Conservation (phyloP, 2,797 vertebrate species). For the Diplodus sargus region DNA sequence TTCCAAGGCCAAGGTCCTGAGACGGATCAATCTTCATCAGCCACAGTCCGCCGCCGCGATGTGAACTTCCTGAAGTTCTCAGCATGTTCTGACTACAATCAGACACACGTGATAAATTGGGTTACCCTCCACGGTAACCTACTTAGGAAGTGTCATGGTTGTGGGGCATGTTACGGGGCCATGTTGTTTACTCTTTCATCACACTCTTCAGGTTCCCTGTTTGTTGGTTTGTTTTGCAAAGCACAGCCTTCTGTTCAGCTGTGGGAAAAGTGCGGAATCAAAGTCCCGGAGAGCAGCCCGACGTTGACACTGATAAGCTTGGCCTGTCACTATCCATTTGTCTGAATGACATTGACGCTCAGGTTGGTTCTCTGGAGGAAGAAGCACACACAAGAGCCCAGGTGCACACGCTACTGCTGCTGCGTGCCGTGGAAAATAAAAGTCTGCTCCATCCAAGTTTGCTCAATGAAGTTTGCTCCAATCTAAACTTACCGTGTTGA, state of each 20-base stretch:
- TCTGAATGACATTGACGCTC: conserved; percentile 82
- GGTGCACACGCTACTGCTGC: conserved; percentile 60
- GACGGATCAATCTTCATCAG: conserved; percentile 56
- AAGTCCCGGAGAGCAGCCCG: conserved; percentile 76
- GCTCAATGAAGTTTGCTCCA: conserved; percentile 57
- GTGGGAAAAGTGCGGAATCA: conserved; percentile 81
- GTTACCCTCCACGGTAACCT: conserved; percentile 82
- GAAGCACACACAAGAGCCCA: conserved; percentile 38
- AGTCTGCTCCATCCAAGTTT: conserved; percentile 49
- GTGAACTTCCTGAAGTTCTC: conserved; percentile 64
- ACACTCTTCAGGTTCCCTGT: conserved; percentile 84
- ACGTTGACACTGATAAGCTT: conserved; percentile 78
- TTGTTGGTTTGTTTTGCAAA: conserved; percentile 90
- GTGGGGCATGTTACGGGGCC: conserved; percentile 82
- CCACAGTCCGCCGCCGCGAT: neutral
- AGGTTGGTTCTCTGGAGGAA: conserved; percentile 77
- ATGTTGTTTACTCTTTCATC: conserved; percentile 89
- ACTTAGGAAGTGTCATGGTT: conserved; percentile 85
- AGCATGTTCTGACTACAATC: conserved; percentile 51
- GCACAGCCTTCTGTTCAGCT: conserved; percentile 85
- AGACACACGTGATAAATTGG: conserved; percentile 76
- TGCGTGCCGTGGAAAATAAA: conserved; percentile 27
- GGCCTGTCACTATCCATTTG: conserved; percentile 78
- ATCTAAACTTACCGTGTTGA: conserved; percentile 42
- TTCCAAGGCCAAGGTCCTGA: conserved; percentile 65